phyloP scores from a whole-genome alignment of 2,888 invertebrate species.

The Caenorhabditis virilis region DNA sequence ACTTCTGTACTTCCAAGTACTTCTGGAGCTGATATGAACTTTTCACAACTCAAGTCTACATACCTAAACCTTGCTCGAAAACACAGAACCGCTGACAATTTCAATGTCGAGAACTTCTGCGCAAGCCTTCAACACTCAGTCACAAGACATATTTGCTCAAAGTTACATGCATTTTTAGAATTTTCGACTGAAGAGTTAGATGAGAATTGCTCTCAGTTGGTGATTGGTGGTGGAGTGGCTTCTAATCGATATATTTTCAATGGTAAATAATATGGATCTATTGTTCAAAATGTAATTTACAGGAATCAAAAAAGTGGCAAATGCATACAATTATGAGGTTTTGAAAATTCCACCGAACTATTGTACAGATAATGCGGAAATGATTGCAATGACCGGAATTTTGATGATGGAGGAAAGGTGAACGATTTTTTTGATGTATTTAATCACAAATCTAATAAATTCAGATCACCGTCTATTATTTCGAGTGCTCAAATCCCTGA shows the following conservation, averaged over 20 bases:
- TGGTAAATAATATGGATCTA: constrained; percentile 15
- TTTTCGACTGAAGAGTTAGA: constrained; percentile 4
- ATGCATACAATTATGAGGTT: constrained; percentile 25
- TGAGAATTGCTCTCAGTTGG: constrained; percentile 32
- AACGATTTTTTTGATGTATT: too few relatives aligned
- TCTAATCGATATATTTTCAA: constrained; percentile 53
- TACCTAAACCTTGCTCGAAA: constrained; percentile 28
- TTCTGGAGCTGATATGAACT: constrained; percentile 44
- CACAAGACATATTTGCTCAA: constrained; percentile 42
- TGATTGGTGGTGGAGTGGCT: constrained; percentile 66
- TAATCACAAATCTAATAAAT: too few relatives aligned
- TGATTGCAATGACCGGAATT: constrained; percentile 85
- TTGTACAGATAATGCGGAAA: constrained; percentile 96
- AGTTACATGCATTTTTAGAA: constrained; percentile 40
- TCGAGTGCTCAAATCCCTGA: constrained; percentile 37
- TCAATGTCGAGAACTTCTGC: constrained; percentile 39
- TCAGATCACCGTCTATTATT: constrained; percentile 30
- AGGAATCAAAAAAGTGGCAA: constrained; percentile 48
- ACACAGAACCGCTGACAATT: constrained; percentile 1
- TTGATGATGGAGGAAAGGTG: constrained; percentile 42
- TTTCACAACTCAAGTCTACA: constrained; percentile 48
- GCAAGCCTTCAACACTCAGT: constrained; percentile 43
- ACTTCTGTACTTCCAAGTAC: constrained; percentile 21
- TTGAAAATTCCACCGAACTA: constrained; percentile 75
- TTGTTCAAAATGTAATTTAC: constrained; percentile 7